These are phyloP conservation scores for Bombus soroeensis DNA, from an alignment of 1,140 invertebrate genomes.

Conservation along the genomic window DNA sequence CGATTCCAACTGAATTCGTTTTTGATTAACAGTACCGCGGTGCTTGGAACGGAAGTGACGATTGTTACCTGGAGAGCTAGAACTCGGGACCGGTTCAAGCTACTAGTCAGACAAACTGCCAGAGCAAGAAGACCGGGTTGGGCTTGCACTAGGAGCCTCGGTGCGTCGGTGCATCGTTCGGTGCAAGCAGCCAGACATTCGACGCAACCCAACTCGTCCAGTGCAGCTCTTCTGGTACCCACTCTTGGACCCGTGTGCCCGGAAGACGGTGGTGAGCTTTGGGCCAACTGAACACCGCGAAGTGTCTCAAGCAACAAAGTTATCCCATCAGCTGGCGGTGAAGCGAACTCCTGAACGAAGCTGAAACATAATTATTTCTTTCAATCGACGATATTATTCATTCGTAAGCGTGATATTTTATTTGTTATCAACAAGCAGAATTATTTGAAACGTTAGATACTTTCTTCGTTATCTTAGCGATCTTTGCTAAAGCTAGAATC, in stretches of 20 bases:
- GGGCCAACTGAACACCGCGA: constrained; percentile 91
- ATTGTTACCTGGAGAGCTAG: constrained; percentile 90
- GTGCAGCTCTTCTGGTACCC: constrained; percentile 85
- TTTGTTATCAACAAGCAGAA: background rate
- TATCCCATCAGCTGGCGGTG: constrained; percentile 92
- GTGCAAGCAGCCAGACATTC: constrained; percentile 93
- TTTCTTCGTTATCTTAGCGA: background rate
- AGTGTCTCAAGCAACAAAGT: constrained; percentile 91
- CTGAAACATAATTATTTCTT: constrained; percentile 81
- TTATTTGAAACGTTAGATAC: background rate
- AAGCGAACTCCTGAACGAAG: constrained; percentile 95
- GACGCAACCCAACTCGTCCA: constrained; percentile 95
- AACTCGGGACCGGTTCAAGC: constrained; percentile 91
- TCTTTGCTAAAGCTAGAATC: background rate
- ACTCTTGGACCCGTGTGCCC: constrained; percentile 81
- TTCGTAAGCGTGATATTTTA: background rate
- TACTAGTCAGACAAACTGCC: constrained; percentile 93
- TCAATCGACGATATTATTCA: background rate
- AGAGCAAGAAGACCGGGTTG: constrained; percentile 93
- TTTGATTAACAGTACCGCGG: constrained; percentile 61
- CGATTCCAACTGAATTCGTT: background rate
- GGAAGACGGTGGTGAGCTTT: constrained; percentile 83
- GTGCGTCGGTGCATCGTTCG: constrained; percentile 88
- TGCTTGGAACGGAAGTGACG: constrained; percentile 57
- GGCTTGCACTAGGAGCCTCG: constrained; percentile 88